Evolutionary conservation across 2,888 invertebrate genomes (phyloP).

Genomic region (Teleogryllus oceanicus): DNA sequence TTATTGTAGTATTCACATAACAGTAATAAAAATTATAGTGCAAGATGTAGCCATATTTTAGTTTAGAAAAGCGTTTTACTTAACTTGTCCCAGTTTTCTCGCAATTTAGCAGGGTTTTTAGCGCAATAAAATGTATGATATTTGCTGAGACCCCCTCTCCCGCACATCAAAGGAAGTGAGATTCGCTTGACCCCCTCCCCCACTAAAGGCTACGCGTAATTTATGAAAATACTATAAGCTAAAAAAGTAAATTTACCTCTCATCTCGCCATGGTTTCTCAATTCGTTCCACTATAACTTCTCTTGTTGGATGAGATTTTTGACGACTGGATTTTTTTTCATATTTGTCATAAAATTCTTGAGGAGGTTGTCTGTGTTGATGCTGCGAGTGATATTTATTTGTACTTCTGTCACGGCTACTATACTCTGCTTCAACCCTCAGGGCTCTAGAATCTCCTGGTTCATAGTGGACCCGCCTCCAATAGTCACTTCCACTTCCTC

Average conservation of each 20-base stretch:
- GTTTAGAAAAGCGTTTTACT: too few relatives aligned
- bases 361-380: conserved; percentile 28
- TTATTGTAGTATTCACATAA: too few relatives aligned
- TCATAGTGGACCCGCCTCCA: conserved; percentile 46
- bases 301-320: conserved; percentile 48
- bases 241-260: conserved; percentile 34
- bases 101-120: too few relatives aligned
- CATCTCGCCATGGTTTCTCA: conserved; percentile 46
- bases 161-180: too few relatives aligned
- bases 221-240: too few relatives aligned
- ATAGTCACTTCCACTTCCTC: conserved; percentile 34
- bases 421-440: conserved; percentile 43
- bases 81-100: too few relatives aligned
- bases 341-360: conserved; percentile 44
- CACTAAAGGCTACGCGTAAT: too few relatives aligned
- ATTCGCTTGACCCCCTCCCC: too few relatives aligned
- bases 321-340: conserved; percentile 43
- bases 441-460: conserved; percentile 35
- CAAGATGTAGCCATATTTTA: too few relatives aligned
- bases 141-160: too few relatives aligned
- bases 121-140: too few relatives aligned
- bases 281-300: conserved; percentile 76
- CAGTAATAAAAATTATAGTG: too few relatives aligned
- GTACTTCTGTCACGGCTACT: conserved; percentile 46
- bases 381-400: conserved; percentile 29